Percentiles rank a stretch among this genome's conserved stretches.
Evolutionary conservation across 2,888 invertebrate species (phyloP).

Genomic region (Lasioglossum oenotherae): DNA sequence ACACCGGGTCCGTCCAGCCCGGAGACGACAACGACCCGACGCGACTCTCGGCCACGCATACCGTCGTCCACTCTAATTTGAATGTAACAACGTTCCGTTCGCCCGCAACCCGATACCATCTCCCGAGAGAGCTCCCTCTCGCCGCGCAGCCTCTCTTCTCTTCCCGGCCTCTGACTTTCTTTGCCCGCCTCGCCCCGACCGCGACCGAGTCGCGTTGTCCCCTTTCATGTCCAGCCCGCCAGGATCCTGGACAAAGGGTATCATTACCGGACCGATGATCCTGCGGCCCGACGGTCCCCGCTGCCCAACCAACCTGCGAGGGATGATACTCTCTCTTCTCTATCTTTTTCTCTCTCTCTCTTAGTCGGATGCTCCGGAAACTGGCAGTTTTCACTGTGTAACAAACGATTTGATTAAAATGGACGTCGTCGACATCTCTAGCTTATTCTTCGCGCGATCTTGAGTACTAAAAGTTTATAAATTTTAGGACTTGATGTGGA

Average conservation of each 20-base stretch:
- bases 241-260: constrained; percentile 55
- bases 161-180: constrained; percentile 16
- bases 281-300: background rate
- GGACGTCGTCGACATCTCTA: too few species aligned
- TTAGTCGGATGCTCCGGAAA: background rate
- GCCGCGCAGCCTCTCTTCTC: constrained; percentile 3
- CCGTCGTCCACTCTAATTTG: constrained; percentile 84
- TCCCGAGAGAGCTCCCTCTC: constrained; percentile 58
- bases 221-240: constrained; percentile 35
- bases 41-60: constrained; percentile 79
- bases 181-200: constrained; percentile 50
- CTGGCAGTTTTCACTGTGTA: background rate
- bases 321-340: background rate
- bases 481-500: too few species aligned
- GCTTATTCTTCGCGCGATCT: background rate
- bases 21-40: constrained; percentile 76
- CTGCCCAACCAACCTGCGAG: background rate
- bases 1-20: constrained; percentile 59
- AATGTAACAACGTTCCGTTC: constrained; percentile 84
- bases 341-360: too few species aligned
- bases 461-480: too few species aligned
- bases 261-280: constrained; percentile 52
- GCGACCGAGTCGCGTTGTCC: constrained; percentile 58
- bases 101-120: constrained; percentile 83
- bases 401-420: background rate